Evolutionary conservation across 2,797 vertebrate genomes (phyloP), one percentile per base, ranked within the genome.

Genomic region (Phrynocephalus vlangalii): DNA sequence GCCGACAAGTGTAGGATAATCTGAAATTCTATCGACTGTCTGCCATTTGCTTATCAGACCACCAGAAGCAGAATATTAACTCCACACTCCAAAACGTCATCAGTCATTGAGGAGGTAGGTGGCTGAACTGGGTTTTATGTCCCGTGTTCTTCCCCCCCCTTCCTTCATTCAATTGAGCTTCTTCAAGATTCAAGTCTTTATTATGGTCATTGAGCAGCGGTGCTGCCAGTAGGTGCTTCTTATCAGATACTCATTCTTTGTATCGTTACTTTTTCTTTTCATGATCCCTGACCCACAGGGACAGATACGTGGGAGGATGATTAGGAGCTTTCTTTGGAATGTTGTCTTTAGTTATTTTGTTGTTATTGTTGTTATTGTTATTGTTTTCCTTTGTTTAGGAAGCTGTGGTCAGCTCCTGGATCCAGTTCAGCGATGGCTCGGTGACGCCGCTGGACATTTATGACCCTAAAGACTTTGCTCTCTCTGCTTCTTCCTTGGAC

Each of bases 371-470:
- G 38, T 44, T 44, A 44, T 44, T 44, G 38, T 44, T 44, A 2
- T 44, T 44, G 38, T 84, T 95, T 70, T 89, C 94, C 82, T n/a
- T 11, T 94, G 99, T 63, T 10, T 94, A 99, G 99, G 99, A 99
- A 93, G 98, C 98, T 3, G 94, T 99, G 91, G 95, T 99, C 90
- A 99, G 98, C 88, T 97, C 97, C 5, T 99, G 99, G 99, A 97
- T 99, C 22, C 98, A 98, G 95, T 99, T 99, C 97, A 99, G 98
- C 1, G 99, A 99, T 0, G 98, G 98, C 93, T 98, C 98, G 0
- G 96, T 97, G 85, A 98, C 98, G 0, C 98, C 98, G 0, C 95
- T 99, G 89, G 98, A 99, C 92, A 97, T 99, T 71, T 99, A 99
- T 10, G 96, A 98, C 92, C 52, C 97, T 0, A 97, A 97, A 88